Base-by-base conservation (phyloP, 2,113 vertebrate genomes). In the Stigmatopora argus region DNA sequence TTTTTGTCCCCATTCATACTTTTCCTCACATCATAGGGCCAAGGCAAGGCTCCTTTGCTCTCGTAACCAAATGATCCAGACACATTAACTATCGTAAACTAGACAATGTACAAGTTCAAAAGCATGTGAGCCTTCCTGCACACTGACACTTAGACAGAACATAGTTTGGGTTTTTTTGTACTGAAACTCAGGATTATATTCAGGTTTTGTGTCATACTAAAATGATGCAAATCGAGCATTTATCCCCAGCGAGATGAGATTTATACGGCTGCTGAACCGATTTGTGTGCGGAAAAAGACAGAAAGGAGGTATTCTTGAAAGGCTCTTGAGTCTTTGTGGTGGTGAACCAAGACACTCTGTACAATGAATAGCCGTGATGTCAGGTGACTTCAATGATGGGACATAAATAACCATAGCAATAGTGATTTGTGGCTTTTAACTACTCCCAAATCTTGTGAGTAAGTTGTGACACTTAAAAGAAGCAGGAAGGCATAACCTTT, bases 201-300 rank as follows among this genome's bases (percentile, higher is more conserved):
- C 68, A 23, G 49, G 57, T 73, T 69, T 75, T 70, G 66, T 67
- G 77, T 76, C 69, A 69, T 60, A 70, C 68, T 71, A 68, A 83
- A 84, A 83, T 71, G 70, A 76, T 71, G 74, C 65, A 67, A 73
- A 75, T 31, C 57, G 70, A 80, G 71, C 70, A 65, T 79, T 77
- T 86, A 79, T 82, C 66, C 66, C 71, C 72, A 68, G 70, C 51
- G 60, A 81, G 73, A 4, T 19, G 12, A n/a, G 80, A 83, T 86
- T 82, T 85, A 82, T 77, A 69, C 14, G 66, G 59, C 74, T 74
- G 64, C 72, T 76, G 75, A 79, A 80, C 69, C 78, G 70, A 84
- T 85, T 80, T 74, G 83, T 83, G 78, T 80, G 77, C 76, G 76
- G 74, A 82, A 75, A 60, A 72, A 79, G 63, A 64, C 65, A 59